These are phyloP conservation scores for Chelon auratus DNA, from an alignment of 2,797 vertebrate species.

Conservation along the genomic window DNA sequence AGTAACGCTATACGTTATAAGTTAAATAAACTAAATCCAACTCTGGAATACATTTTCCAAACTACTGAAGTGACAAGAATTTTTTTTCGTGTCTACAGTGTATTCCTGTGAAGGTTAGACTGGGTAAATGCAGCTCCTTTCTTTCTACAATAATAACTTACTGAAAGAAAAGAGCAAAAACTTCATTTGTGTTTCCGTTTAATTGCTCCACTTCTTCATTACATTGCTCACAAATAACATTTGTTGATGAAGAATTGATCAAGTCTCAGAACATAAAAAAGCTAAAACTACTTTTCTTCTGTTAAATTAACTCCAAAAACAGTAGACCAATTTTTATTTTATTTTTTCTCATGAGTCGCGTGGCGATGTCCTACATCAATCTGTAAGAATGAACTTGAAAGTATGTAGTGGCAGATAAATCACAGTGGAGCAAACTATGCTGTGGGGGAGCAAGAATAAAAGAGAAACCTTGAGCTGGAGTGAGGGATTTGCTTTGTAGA, in stretches of 20 bases:
- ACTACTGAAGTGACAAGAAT: conserved; percentile 9
- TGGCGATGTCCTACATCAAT: background rate
- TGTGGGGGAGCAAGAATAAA: background rate
- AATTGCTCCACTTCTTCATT: conserved; percentile 15
- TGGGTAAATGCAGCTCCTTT: background rate
- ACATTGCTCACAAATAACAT: background rate
- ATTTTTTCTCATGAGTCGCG: background rate
- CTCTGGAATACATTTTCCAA: background rate
- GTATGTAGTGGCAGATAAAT: background rate
- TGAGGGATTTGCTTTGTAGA: background rate
- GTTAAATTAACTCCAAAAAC: background rate
- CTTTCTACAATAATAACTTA: background rate
- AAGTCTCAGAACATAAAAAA: conserved; percentile 4
- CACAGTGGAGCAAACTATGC: background rate
- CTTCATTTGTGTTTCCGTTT: conserved; percentile 1
- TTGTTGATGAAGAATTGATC: conserved; percentile 3
- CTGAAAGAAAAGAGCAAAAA: background rate
- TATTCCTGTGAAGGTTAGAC: background rate
- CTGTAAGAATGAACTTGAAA: background rate
- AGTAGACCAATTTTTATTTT: background rate
- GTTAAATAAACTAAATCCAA: conserved; percentile 2
- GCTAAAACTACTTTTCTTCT: background rate
- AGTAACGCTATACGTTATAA: background rate
- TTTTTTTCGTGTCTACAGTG: background rate
- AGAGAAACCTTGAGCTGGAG: background rate